Base-by-base conservation (phyloP, 2,797 vertebrate species). In the Ispidina lecontei region DNA sequence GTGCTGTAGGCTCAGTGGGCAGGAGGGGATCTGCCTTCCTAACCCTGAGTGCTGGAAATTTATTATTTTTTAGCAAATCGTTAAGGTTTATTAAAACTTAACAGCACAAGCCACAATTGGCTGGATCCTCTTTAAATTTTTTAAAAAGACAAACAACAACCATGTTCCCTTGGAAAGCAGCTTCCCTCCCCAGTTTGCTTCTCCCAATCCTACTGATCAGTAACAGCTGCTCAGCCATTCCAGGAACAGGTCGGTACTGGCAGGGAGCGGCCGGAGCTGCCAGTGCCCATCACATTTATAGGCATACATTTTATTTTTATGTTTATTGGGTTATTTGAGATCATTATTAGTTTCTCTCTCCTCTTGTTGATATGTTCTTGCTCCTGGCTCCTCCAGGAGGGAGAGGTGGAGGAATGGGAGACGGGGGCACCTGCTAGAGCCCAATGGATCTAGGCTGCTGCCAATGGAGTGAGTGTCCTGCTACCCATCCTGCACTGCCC, bases 281-380 rank as follows among this genome's bases (percentile, higher is more conserved):
- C 49, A 70, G 87, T 94, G 83, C 93, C 89, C 87, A 29, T 95
- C 94, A 95, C 22, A 37, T 96, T 94, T 96, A 95, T 96, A 85
- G 87, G 78, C 79, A 94, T 78, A 91, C 91, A 93, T 94, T 96
- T 96, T 95, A 96, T 91, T 95, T 96, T 95, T 92, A 95, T 87
- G 93, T 95, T 95, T 95, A 95, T 95, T 97, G 93, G 91, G 93
- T 96, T 96, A 97, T 95, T 94, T 96, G 94, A 94, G 79, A 93
- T 93, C 91, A 92, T 94, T 96, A 95, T 96, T 96, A 96, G 94
- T 94, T 96, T 94, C 91, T 80, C 78, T 92, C 96, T 94, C 78
- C 92, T 91, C 91, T 91, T 68, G 83, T 80, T 91, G 91, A 92
- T 81, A 76, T 94, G 90, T 93, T 96, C 87, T 95, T 71, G 87